Percentiles rank a stretch among this genome's conserved stretches.
These are phyloP conservation scores for Drosophila willistoni DNA, from an alignment of 1,140 invertebrate genomes.

Conservation along the genomic window DNA sequence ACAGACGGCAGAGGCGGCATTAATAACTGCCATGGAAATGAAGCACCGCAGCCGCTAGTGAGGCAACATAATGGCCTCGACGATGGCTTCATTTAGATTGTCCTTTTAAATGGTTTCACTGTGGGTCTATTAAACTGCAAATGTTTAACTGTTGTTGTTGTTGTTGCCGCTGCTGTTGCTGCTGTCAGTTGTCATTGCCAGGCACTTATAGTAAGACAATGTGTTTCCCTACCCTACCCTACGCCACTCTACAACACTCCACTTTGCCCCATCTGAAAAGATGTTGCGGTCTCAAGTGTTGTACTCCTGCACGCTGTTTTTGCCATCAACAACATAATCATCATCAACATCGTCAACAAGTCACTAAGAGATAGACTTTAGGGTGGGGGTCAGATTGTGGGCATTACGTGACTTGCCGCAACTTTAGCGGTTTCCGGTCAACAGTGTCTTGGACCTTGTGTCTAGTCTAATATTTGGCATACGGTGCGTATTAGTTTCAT, in stretches of 20 bases:
- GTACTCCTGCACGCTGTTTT: slow-evolving; percentile 19
- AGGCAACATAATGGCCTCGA: slow-evolving; percentile 4
- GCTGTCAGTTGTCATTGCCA: slow-evolving; percentile 37
- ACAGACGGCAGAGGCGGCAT: slow-evolving; percentile 30
- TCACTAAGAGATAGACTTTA: neutral
- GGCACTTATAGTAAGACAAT: slow-evolving; percentile 22
- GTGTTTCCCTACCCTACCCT: slow-evolving; percentile 2
- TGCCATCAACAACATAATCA: slow-evolving; percentile 27
- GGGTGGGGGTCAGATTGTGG: neutral
- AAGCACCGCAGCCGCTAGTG: neutral
- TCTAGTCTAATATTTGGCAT: slow-evolving; percentile 37
- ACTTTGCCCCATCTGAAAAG: neutral
- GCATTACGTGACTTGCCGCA: slow-evolving; percentile 45
- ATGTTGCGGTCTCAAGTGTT: slow-evolving; percentile 19
- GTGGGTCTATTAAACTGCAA: slow-evolving; percentile 52
- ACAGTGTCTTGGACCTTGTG: slow-evolving; percentile 31
- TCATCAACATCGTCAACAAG: slow-evolving; percentile 40
- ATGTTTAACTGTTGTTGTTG: slow-evolving; percentile 27
- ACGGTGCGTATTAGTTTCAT: slow-evolving; percentile 60
- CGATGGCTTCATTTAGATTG: slow-evolving; percentile 51
- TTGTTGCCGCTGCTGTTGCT: neutral
- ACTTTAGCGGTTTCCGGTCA: slow-evolving; percentile 37
- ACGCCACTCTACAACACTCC: neutral
- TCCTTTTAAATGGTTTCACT: slow-evolving; percentile 45
- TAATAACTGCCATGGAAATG: slow-evolving; percentile 45